Conservation (phyloP, 2,888 invertebrate genomes). For the Physocephala rufipes region DNA sequence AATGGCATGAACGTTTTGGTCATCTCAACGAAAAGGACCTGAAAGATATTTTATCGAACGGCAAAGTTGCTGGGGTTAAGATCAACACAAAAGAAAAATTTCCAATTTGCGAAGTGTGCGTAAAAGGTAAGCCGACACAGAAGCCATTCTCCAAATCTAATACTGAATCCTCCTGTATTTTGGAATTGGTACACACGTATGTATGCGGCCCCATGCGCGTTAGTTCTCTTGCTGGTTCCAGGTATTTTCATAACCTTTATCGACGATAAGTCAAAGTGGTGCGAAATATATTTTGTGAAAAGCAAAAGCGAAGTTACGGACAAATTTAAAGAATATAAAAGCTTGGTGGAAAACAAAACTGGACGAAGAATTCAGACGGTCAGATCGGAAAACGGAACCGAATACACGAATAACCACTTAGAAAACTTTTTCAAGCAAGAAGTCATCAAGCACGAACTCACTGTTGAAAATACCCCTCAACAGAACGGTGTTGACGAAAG, state of each 20-base stretch:
- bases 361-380: conserved; percentile 45
- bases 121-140: conserved; percentile 37
- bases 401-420: conserved; percentile 47
- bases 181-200: conserved; percentile 37
- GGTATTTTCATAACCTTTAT: conserved; percentile 40
- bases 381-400: conserved; percentile 50
- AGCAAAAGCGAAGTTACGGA: conserved; percentile 38
- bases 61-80: too few species aligned
- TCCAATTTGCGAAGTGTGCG: too few species aligned
- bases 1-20: conserved; percentile 37
- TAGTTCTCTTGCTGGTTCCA: conserved; percentile 15
- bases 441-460: too few species aligned
- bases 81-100: conserved; percentile 40
- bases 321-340: conserved; percentile 42
- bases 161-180: conserved; percentile 6
- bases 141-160: conserved; percentile 11
- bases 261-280: conserved; percentile 39
- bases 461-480: conserved; percentile 45
- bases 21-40: conserved; percentile 37
- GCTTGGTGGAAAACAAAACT: conserved; percentile 36
- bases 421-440: conserved; percentile 44
- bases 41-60: too few species aligned
- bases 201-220: too few species aligned
- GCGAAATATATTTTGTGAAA: conserved; percentile 41
- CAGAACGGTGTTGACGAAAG: conserved; percentile 48